Percentiles rank a stretch among this genome's conserved stretches.
Conservation (phyloP, 2,888 invertebrate species). For the Onchidella celtica region DNA sequence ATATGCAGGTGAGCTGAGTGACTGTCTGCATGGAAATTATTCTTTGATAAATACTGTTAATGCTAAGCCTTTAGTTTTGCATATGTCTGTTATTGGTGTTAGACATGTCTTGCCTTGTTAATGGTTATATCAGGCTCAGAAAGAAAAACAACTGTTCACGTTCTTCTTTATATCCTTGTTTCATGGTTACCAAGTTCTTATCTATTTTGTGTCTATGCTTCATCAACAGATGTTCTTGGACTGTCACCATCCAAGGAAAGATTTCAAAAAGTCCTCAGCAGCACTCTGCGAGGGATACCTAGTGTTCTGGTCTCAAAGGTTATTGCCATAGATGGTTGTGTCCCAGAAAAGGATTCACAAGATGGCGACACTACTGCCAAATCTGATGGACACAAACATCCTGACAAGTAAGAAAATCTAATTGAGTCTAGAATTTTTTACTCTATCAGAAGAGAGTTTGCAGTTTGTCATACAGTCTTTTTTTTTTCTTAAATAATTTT, state of each 20-base stretch:
- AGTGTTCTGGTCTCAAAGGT: conserved; percentile 69
- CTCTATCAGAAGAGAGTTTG: too few relatives aligned
- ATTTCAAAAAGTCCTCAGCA: conserved; percentile 64
- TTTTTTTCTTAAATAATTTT: too few relatives aligned
- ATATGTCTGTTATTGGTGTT: background rate
- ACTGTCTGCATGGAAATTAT: too few relatives aligned
- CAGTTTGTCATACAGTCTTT: too few relatives aligned
- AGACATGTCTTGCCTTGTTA: background rate
- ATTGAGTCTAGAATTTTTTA: too few relatives aligned
- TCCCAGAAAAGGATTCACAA: conserved; percentile 47
- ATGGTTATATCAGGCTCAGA: too few relatives aligned
- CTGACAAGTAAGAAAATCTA: conserved; percentile 34
- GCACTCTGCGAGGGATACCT: conserved; percentile 71
- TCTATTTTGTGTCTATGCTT: background rate
- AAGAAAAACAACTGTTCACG: too few relatives aligned
- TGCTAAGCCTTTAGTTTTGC: background rate
- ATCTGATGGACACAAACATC: conserved; percentile 12
- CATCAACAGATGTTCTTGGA: conserved; percentile 67
- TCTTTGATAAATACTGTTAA: background rate
- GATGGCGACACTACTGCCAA: conserved; percentile 24
- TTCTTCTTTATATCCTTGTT: too few relatives aligned
- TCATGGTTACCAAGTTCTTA: too few relatives aligned
- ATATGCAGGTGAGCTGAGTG: too few relatives aligned
- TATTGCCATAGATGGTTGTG: conserved; percentile 69
- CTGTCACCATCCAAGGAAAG: conserved; percentile 71